A percentile compares a stretch with the other conserved stretches of the same genome.
phyloP scores from a whole-genome alignment of 2,888 invertebrate genomes.

The Sisyra terminalis region DNA sequence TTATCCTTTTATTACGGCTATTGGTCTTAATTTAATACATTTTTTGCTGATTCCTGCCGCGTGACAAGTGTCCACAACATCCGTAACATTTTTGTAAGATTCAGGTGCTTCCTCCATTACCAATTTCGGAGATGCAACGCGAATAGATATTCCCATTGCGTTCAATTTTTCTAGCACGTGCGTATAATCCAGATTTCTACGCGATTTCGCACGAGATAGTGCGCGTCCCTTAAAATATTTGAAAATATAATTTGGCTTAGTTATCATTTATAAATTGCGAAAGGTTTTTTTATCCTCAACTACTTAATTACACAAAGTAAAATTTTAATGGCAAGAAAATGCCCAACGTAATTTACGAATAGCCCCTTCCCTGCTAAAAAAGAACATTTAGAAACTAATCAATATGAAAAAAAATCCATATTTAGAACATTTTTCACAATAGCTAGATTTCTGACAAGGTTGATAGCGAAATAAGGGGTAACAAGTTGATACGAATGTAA shows the following conservation, averaged over 20 bases:
- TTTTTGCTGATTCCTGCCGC: slow-evolving; percentile 95
- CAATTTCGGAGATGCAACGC: slow-evolving; percentile 96
- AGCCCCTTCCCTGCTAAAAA: no score
- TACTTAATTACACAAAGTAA: slow-evolving; percentile 1
- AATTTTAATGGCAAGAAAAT: slow-evolving; percentile 3
- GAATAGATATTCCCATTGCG: slow-evolving; percentile 76
- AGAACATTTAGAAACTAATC: no score
- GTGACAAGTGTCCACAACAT: slow-evolving; percentile 97
- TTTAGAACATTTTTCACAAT: no score
- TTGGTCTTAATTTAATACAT: slow-evolving; percentile 87
- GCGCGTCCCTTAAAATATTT: slow-evolving; percentile 67
- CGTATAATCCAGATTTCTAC: slow-evolving; percentile 86
- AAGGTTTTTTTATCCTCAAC: neutral
- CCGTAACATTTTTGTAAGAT: slow-evolving; percentile 98
- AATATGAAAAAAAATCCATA: no score
- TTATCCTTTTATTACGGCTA: slow-evolving; percentile 97
- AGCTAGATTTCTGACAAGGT: no score
- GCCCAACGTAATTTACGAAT: neutral
- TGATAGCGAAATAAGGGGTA: no score
- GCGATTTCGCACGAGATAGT: slow-evolving; percentile 89
- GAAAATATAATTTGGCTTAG: slow-evolving; percentile 9
- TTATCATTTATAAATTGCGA: neutral
- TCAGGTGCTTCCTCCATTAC: slow-evolving; percentile 99
- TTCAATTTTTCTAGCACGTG: slow-evolving; percentile 75
- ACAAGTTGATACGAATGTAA: no score